phyloP scores from a whole-genome alignment of 2,888 invertebrate genomes.

The Pardosa pseudoannulata region DNA sequence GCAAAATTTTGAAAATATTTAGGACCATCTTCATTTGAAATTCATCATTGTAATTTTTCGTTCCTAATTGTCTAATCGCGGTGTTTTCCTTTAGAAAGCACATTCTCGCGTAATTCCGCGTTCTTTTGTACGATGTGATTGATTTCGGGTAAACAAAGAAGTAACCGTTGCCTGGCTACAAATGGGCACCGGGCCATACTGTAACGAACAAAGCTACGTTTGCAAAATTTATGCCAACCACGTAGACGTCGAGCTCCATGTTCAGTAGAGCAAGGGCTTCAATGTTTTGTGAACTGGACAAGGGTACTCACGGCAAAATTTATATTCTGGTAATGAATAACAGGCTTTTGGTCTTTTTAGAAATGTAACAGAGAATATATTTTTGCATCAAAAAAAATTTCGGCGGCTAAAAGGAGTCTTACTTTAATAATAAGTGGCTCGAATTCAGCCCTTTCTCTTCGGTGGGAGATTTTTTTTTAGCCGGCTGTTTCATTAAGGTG shows the following conservation, averaged over 20 bases:
- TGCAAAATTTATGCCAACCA: constrained; percentile 37
- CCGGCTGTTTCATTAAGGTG: no score
- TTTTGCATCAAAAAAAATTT: no score
- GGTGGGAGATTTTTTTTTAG: no score
- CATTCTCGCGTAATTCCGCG: not conserved
- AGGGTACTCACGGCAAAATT: constrained; percentile 8
- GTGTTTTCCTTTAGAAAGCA: no score
- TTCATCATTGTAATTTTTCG: no score
- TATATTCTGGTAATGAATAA: constrained; percentile 28
- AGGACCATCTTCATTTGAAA: no score
- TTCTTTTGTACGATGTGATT: constrained; percentile 36
- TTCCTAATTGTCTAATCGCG: no score
- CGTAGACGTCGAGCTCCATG: constrained; percentile 37
- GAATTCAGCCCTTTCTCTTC: no score
- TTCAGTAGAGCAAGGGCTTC: constrained; percentile 34
- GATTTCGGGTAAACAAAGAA: constrained; percentile 53
- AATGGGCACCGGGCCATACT: constrained; percentile 54
- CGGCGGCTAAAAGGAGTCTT: no score
- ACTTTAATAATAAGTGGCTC: no score
- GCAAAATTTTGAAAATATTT: no score
- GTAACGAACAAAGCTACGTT: constrained; percentile 31
- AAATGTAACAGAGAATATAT: not conserved
- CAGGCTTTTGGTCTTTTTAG: not conserved
- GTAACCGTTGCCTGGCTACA: constrained; percentile 47
- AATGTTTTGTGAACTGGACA: not conserved